These are phyloP conservation scores for Periphyllus acericola DNA, from an alignment of 2,888 invertebrate species.

Conservation along the genomic window DNA sequence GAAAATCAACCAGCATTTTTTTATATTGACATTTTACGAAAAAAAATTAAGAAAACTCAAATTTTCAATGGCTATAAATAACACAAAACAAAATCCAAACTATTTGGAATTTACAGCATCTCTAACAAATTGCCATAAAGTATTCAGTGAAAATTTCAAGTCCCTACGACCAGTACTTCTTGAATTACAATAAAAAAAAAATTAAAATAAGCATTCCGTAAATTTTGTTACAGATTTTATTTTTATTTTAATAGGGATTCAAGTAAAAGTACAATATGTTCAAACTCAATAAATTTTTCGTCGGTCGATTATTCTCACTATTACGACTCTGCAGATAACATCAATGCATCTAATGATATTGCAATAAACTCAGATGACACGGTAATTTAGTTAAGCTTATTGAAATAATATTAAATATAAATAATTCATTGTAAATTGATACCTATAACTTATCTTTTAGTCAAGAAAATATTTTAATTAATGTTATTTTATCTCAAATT, in stretches of 20 bases:
- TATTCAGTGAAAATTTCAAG: no score
- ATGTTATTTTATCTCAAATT: neutral
- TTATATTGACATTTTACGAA: no score
- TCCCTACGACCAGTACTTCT: no score
- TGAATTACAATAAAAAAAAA: no score
- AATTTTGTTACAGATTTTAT: neutral
- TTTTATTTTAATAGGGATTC: constrained; percentile 22
- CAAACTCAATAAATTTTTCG: neutral
- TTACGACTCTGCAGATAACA: neutral
- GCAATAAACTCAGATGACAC: neutral
- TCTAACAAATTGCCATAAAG: no score
- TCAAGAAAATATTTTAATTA: neutral
- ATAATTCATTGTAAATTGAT: neutral
- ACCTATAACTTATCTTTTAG: neutral
- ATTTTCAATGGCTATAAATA: no score
- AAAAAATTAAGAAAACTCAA: no score
- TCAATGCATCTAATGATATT: neutral
- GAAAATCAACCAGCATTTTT: no score
- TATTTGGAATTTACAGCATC: no score
- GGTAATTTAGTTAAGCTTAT: neutral
- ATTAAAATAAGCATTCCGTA: no score
- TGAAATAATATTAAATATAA: neutral
- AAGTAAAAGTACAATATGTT: constrained; percentile 13
- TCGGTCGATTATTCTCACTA: constrained; percentile 30
- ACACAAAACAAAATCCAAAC: no score